These are phyloP conservation scores for Arothron firmamentum DNA, from an alignment of 2,113 vertebrate species.

Conservation along the genomic window DNA sequence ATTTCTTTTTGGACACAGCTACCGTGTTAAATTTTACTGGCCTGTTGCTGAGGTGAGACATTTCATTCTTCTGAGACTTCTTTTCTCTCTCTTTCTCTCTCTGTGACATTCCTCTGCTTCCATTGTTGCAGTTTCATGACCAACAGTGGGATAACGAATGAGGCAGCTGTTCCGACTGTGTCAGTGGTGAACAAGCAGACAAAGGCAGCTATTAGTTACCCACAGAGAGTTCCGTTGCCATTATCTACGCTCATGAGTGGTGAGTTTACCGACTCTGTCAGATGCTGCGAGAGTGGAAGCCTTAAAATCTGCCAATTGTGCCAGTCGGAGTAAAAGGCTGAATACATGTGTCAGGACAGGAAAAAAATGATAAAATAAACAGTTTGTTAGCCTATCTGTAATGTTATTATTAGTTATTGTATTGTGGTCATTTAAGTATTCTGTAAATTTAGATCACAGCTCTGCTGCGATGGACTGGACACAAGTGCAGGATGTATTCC, in stretches of 20 bases:
- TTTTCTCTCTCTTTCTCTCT: neutral
- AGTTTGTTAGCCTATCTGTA: too few species aligned
- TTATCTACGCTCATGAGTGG: slow-evolving; percentile 31
- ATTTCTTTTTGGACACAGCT: slow-evolving; percentile 12
- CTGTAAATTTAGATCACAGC: too few species aligned
- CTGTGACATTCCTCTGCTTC: slow-evolving; percentile 26
- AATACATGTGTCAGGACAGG: too few species aligned
- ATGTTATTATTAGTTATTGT: too few species aligned
- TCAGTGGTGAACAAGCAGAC: slow-evolving; percentile 21
- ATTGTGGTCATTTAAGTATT: too few species aligned
- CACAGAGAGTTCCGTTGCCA: slow-evolving; percentile 36
- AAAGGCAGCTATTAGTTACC: slow-evolving; percentile 13
- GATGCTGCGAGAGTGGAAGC: too few species aligned
- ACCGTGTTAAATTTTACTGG: slow-evolving; percentile 43
- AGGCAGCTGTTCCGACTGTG: slow-evolving; percentile 6
- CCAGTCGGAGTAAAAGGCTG: too few species aligned
- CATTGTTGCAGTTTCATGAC: slow-evolving; percentile 21
- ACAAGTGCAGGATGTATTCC: too few species aligned
- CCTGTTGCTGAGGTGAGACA: slow-evolving; percentile 44
- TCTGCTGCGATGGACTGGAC: too few species aligned
- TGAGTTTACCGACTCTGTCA: too few species aligned
- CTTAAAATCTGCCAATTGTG: too few species aligned
- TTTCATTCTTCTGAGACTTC: slow-evolving; percentile 16
- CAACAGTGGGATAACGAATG: slow-evolving; percentile 21
- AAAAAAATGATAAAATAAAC: too few species aligned